phyloP scores from a whole-genome alignment of 2,888 invertebrate genomes.

The Plutella xylostella region DNA sequence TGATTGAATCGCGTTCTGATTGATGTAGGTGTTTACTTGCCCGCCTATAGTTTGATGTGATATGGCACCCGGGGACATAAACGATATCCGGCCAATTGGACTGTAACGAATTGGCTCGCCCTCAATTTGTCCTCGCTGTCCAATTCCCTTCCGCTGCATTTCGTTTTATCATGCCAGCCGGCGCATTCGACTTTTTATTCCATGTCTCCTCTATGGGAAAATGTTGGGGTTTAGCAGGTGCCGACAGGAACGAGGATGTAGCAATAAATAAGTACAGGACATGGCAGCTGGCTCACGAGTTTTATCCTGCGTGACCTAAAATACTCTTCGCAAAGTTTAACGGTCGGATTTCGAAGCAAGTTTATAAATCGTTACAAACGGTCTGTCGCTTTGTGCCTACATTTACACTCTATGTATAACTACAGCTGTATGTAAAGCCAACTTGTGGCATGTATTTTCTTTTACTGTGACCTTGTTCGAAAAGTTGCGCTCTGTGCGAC shows the following conservation, averaged over 20 bases:
- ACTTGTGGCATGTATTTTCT: slow-evolving; percentile 42
- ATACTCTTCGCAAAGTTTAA: slow-evolving; percentile 40
- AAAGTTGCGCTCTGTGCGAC: slow-evolving; percentile 38
- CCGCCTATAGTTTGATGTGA: slow-evolving; percentile 22
- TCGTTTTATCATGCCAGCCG: slow-evolving; percentile 34
- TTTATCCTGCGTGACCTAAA: slow-evolving; percentile 39
- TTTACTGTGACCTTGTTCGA: slow-evolving; percentile 40
- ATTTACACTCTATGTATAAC: neutral
- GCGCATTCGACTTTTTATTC: neutral
- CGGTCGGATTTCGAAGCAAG: slow-evolving; percentile 27
- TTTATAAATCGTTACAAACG: slow-evolving; percentile 40
- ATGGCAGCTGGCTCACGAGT: neutral
- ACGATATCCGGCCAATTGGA: slow-evolving; percentile 65
- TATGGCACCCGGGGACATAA: slow-evolving; percentile 54
- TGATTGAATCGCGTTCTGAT: slow-evolving; percentile 1
- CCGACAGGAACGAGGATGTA: neutral
- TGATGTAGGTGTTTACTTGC: neutral
- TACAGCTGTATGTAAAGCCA: slow-evolving; percentile 19
- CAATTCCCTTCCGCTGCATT: slow-evolving; percentile 55
- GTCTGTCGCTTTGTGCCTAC: slow-evolving; percentile 27
- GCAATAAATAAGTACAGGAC: neutral
- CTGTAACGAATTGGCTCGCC: slow-evolving; percentile 67
- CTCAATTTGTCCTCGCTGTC: slow-evolving; percentile 54
- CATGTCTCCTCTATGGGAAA: no score
- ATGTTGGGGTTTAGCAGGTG: no score